phyloP scores from a whole-genome alignment of 1,140 invertebrate genomes.

The Drosophila kanapiae region DNA sequence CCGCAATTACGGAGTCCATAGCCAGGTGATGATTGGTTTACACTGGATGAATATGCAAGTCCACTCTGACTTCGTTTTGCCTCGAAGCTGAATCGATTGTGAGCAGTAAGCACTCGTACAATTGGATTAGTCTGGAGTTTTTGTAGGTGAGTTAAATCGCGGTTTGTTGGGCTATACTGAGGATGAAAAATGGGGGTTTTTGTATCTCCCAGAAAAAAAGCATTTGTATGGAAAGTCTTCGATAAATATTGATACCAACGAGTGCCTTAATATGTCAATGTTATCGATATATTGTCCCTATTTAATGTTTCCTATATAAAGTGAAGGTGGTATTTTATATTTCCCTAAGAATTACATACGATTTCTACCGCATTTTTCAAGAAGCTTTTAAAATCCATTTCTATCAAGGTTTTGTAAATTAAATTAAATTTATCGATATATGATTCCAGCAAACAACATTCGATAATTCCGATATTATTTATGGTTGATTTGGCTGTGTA shows the following conservation, averaged over 20 bases:
- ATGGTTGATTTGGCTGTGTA: background rate
- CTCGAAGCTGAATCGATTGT: conserved; percentile 23
- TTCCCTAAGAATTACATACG: too few relatives aligned
- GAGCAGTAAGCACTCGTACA: conserved; percentile 3
- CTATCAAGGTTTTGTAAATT: too few relatives aligned
- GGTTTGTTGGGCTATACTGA: background rate
- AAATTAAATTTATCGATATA: background rate
- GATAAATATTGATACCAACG: background rate
- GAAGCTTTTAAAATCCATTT: too few relatives aligned
- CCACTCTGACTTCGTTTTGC: conserved; percentile 25
- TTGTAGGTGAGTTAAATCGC: background rate
- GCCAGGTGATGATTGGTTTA: conserved; percentile 36
- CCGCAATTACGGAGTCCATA: conserved; percentile 42
- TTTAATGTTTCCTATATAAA: background rate
- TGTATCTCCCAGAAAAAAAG: background rate
- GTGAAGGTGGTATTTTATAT: too few relatives aligned
- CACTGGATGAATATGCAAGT: conserved; percentile 36
- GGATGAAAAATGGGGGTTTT: background rate
- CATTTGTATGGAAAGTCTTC: too few relatives aligned
- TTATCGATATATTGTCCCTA: background rate
- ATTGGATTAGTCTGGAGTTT: conserved; percentile 10
- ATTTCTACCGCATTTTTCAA: too few relatives aligned
- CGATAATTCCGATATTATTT: background rate
- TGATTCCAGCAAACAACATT: background rate
- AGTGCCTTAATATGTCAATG: background rate